Base-by-base conservation (phyloP, 2,797 vertebrate species). In the Serranus cabrilla region DNA sequence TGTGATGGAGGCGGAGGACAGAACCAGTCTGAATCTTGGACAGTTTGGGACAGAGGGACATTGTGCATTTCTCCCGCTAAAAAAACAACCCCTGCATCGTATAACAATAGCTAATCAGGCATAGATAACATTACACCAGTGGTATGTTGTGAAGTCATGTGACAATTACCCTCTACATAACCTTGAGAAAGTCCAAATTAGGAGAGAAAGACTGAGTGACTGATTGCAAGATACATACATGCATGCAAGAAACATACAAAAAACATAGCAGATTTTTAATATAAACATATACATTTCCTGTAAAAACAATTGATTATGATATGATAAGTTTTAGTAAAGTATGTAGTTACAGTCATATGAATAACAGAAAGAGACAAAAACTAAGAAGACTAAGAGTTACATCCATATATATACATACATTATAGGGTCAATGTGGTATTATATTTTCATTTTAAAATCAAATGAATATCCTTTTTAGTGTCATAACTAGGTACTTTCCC, bases 61-160 rank as follows among this genome's bases (percentile, higher is more conserved):
- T 16, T 17, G 42, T 31, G 54, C 18, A 11, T 25, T 59, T 14
- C n/a, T 54, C 34, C 9, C 27, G 3, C 27, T 27, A 60, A 42
- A 46, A 16, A 47, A 16, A 18, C 23, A 72, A 42, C 45, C 16
- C 3, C 27, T 37, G 40, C 51, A 16, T 78, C 63, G 56, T 68
- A 17, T 71, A 71, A 82, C 46, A 62, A 39, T 17, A 52, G 68
- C 62, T 65, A 74, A 55, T 73, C 58, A 75, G 62, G n/a, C 20
- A 18, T 42, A 69, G 40, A 63, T 52, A 47, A 66, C 72, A 81
- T 84, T 65, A 83, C 80, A 80, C 85, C 70, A 84, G 66, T 5
- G 1, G 57, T 69, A 75, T 62, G 73, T 31, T 76, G 45, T 75
- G 65, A 59, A 55, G 83, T 79, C 78, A 83, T 76, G 68, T 83